These are phyloP conservation scores for Acanthiza pusilla DNA, from an alignment of 2,797 vertebrate species.

Conservation along the genomic window DNA sequence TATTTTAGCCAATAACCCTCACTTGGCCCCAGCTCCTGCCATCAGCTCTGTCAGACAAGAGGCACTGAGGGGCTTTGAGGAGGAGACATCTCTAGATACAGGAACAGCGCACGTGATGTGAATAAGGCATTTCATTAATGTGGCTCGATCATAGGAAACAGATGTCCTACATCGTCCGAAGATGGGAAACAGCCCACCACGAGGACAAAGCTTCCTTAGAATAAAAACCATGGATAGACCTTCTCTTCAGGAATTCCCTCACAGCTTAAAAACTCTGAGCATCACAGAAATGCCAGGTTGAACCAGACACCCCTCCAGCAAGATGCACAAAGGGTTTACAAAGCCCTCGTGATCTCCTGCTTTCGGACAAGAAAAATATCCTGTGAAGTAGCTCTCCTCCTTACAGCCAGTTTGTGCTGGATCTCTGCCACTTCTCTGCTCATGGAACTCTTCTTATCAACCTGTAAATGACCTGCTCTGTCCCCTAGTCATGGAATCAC, in stretches of 20 bases:
- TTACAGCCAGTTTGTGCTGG: background rate
- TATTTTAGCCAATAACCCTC: background rate
- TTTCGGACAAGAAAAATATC: background rate
- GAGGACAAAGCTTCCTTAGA: background rate
- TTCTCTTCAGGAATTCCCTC: background rate
- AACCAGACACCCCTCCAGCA: background rate
- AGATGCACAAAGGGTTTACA: background rate
- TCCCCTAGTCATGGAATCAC: background rate
- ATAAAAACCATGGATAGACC: accelerated
- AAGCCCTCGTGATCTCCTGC: background rate
- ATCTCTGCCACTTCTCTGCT: background rate
- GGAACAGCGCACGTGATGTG: background rate
- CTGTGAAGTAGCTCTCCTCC: background rate
- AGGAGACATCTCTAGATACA: background rate
- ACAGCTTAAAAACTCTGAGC: background rate
- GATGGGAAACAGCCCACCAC: background rate
- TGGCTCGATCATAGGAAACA: background rate
- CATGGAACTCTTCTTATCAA: background rate
- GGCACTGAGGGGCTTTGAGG: background rate
- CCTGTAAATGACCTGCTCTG: background rate
- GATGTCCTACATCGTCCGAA: background rate
- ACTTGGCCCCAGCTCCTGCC: background rate
- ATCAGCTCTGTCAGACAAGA: background rate
- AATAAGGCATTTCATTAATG: background rate
- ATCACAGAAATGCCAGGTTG: background rate